Evolutionary conservation across 2,888 invertebrate species (phyloP), one percentile per base, ranked within the genome.

Genomic region (Acleris holmiana): DNA sequence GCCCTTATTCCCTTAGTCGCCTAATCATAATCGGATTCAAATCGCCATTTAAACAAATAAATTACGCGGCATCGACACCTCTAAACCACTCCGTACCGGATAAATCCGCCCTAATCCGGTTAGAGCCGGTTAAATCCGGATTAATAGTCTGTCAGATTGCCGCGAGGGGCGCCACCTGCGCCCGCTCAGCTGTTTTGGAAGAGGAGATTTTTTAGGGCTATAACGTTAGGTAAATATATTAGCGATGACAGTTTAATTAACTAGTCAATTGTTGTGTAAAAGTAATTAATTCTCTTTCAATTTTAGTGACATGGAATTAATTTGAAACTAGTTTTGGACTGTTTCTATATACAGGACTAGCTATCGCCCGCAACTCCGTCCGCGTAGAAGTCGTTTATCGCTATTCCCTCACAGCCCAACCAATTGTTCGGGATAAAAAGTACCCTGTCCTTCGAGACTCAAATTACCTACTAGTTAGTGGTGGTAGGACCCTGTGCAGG

Each of bases 61-160:
- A 63, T 57, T 71, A 69, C 69, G 70, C 70, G 72, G 68, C 68
- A 72, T 69, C 60, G 72, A 64, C 74, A 71, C 74, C 71, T 76
- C 75, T 81, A 81, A 84, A 82, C 84, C 83, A 82, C 83, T 84
- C 82, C 81, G 77, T 79, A 76, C 82, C 76, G 80, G 80, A 76
- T 82, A 80, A 83, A 85, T 82, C 86, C 83, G 72, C 76, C 80
- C 78, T 81, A 83, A 89, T 86, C 87, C 85, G 70, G 75, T 82
- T 83, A 73, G 78, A 81, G 75, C 84, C 79, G 73, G 79, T 79
- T 79, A 86, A 88, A 90, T 87, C 89, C 87, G 90, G 83, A 91
- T 91, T 90, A 91, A 91, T 91, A 85, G 91, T 91, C 90, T 89
- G 90, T 90, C 90, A 90, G 89, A 89, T 89, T 83, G 85, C 75